phyloP scores from a whole-genome alignment of 2,797 vertebrate species.

The Threskiornis aethiopicus region DNA sequence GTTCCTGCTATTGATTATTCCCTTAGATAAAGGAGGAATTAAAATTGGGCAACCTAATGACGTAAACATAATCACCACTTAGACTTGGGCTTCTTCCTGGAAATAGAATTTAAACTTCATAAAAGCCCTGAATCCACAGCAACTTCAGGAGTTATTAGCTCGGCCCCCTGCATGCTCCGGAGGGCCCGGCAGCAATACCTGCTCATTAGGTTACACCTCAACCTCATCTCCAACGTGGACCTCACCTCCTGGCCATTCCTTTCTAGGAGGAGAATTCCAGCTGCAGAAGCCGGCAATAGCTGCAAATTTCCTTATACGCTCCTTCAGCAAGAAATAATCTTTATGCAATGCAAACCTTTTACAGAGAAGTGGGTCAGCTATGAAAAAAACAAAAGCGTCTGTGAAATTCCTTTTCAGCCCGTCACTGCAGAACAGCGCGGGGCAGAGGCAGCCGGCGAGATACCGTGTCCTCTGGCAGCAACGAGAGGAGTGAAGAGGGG shows the following conservation, averaged over 20 bases:
- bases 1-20: background rate
- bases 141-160: background rate
- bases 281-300: background rate
- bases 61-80: fast-evolving
- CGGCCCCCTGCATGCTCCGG: fast-evolving
- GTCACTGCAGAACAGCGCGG: background rate
- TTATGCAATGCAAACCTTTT: background rate
- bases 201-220: background rate
- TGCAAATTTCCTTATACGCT: background rate
- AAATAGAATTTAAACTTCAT: fast-evolving
- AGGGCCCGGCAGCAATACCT: background rate
- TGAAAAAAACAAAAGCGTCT: background rate
- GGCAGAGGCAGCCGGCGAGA: background rate
- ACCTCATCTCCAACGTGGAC: fast-evolving
- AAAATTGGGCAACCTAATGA: fast-evolving
- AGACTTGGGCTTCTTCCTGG: background rate
- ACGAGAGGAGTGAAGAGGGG: background rate
- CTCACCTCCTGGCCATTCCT: background rate
- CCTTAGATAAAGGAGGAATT: fast-evolving
- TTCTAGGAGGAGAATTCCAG: background rate
- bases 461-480: background rate
- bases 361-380: background rate
- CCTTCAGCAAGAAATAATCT: background rate
- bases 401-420: background rate
- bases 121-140: background rate